Evolutionary conservation across 2,113 vertebrate genomes (phyloP).

Genomic region (Vombatus ursinus): DNA sequence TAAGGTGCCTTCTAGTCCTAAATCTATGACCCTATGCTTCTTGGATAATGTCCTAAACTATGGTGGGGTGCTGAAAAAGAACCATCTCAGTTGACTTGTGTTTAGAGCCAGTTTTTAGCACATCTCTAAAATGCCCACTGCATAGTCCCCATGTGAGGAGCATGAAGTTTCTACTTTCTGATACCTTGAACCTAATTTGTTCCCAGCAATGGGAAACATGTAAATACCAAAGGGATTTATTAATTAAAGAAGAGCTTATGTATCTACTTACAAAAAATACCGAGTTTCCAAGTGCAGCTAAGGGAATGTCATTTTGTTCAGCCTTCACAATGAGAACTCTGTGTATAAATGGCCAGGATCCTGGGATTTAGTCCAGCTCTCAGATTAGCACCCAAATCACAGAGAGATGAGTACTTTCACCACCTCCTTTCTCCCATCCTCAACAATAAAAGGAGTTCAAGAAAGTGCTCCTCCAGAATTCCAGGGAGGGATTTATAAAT

Average conservation of each 20-base stretch:
- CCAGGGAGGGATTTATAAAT: slow-evolving; percentile 57
- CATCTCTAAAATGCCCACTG: slow-evolving; percentile 76
- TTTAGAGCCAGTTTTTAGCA: slow-evolving; percentile 67
- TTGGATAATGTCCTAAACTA: slow-evolving; percentile 41
- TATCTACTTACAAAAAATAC: slow-evolving; percentile 80
- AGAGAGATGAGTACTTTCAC: slow-evolving; percentile 73
- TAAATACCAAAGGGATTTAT: slow-evolving; percentile 87
- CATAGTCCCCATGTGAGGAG: slow-evolving; percentile 73
- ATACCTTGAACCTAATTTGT: slow-evolving; percentile 86
- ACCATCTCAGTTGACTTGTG: slow-evolving; percentile 21
- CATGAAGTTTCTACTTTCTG: slow-evolving; percentile 85
- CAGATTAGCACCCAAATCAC: slow-evolving; percentile 88
- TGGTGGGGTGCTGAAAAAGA: slow-evolving; percentile 37
- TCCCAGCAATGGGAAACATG: slow-evolving; percentile 85
- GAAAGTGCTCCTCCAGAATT: slow-evolving; percentile 60
- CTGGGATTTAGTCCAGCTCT: slow-evolving; percentile 86
- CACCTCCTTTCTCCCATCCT: slow-evolving; percentile 61
- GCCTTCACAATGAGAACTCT: slow-evolving; percentile 87
- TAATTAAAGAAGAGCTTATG: slow-evolving; percentile 90
- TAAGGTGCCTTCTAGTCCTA: background rate
- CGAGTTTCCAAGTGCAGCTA: slow-evolving; percentile 84
- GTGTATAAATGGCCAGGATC: slow-evolving; percentile 85
- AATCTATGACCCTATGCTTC: slow-evolving; percentile 1
- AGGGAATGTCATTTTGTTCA: slow-evolving; percentile 84
- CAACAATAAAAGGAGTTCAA: slow-evolving; percentile 64